phyloP scores from a whole-genome alignment of 2,888 invertebrate species.

The Diadegma fenestrale region DNA sequence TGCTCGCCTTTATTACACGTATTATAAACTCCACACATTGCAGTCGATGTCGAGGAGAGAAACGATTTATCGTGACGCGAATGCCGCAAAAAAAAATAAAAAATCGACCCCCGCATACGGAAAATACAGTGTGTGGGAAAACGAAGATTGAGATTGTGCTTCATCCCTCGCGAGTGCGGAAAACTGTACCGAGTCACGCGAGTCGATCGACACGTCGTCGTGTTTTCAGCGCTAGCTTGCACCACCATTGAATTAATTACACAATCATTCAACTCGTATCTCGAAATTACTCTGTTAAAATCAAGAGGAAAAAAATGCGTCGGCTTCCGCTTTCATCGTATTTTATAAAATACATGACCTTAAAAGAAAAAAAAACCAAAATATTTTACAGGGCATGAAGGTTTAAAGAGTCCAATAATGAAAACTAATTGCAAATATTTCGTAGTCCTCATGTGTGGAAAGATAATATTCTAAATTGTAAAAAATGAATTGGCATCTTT shows the following conservation, averaged over 20 bases:
- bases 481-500: neutral
- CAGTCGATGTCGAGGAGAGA: conserved; percentile 19
- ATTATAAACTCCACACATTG: conserved; percentile 47
- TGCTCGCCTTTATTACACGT: conserved; percentile 55
- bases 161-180: conserved; percentile 52
- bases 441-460: neutral
- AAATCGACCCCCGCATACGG: conserved; percentile 34
- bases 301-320: conserved; percentile 19
- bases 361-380: conserved; percentile 2
- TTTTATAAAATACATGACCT: neutral
- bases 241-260: conserved; percentile 48
- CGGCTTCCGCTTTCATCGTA: neutral
- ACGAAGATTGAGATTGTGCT: conserved; percentile 62
- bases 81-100: conserved; percentile 5
- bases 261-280: conserved; percentile 36
- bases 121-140: conserved; percentile 63
- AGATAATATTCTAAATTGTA: too few species aligned
- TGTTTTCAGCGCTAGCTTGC: conserved; percentile 39
- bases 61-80: conserved; percentile 56
- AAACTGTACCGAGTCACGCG: conserved; percentile 64
- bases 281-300: conserved; percentile 15
- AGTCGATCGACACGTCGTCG: conserved; percentile 50
- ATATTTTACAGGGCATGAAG: neutral
- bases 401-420: neutral
- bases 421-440: neutral